Evolutionary conservation across 2,113 vertebrate genomes (phyloP).

Genomic region (Hemiscyllium ocellatum): DNA sequence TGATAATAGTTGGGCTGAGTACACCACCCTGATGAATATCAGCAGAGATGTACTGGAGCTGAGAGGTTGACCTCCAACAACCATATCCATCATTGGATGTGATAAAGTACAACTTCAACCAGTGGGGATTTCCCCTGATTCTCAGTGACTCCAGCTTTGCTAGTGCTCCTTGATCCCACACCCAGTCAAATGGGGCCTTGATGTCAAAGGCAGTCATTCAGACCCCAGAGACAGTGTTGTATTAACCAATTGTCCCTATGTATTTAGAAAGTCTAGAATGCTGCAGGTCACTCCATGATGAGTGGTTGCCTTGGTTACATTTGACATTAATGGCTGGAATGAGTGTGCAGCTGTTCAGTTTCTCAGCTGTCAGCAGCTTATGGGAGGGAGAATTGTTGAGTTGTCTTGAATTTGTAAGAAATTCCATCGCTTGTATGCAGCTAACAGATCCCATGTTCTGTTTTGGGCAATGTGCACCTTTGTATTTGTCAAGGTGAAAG

Average conservation of each 20-base stretch:
- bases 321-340: background rate
- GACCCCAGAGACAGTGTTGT: background rate
- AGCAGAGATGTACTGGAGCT: too few relatives aligned
- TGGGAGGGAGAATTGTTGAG: background rate
- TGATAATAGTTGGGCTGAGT: too few relatives aligned
- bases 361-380: background rate
- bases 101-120: too few relatives aligned
- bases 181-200: too few relatives aligned
- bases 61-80: too few relatives aligned
- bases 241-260: background rate
- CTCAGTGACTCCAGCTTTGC: too few relatives aligned
- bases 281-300: background rate
- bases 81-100: too few relatives aligned
- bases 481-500: background rate
- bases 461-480: background rate
- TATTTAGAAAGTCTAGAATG: constrained; percentile 6
- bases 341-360: background rate
- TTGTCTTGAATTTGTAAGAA: background rate
- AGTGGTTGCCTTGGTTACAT: background rate
- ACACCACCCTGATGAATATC: too few relatives aligned
- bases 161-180: too few relatives aligned
- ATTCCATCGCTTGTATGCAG: background rate
- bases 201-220: too few relatives aligned
- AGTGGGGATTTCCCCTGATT: too few relatives aligned
- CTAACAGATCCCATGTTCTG: background rate